These are phyloP conservation scores for Limulus polyphemus DNA, from an alignment of 2,888 invertebrate genomes.

Conservation along the genomic window DNA sequence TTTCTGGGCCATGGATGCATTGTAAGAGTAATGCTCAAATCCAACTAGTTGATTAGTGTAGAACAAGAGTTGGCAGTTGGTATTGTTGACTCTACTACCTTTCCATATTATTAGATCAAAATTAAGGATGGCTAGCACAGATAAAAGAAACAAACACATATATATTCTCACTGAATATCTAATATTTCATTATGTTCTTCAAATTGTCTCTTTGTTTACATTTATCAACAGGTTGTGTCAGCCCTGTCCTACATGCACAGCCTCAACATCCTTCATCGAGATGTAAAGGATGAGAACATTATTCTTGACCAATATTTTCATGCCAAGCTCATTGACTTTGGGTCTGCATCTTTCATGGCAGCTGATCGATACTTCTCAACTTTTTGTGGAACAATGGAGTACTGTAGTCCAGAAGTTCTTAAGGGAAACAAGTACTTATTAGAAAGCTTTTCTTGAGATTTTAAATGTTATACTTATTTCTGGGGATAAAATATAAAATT, in stretches of 20 bases:
- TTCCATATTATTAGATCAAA: too few relatives aligned
- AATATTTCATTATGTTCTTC: too few relatives aligned
- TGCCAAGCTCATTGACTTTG: slow-evolving; percentile 62
- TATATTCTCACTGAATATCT: too few relatives aligned
- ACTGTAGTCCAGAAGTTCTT: slow-evolving; percentile 61
- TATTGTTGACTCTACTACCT: too few relatives aligned
- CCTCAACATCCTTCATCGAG: slow-evolving; percentile 53
- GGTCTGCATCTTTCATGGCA: slow-evolving; percentile 52
- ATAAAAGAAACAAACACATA: too few relatives aligned
- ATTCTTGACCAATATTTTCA: slow-evolving; percentile 57
- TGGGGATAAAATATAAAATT: not conserved
- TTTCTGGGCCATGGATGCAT: too few relatives aligned
- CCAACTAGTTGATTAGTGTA: too few relatives aligned
- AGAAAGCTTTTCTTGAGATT: slow-evolving; percentile 29
- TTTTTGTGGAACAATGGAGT: slow-evolving; percentile 62
- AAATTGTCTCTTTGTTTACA: not conserved
- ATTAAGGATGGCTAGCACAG: too few relatives aligned
- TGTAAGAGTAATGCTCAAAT: too few relatives aligned
- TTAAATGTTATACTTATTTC: too few relatives aligned
- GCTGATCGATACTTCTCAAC: slow-evolving; percentile 53
- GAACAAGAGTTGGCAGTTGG: too few relatives aligned
- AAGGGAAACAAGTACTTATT: slow-evolving; percentile 48
- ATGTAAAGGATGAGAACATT: slow-evolving; percentile 63
- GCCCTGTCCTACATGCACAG: slow-evolving; percentile 57
- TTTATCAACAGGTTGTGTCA: slow-evolving; percentile 47